Base-by-base conservation (phyloP, 2,888 invertebrate species). In the Drosophila mimetica region DNA sequence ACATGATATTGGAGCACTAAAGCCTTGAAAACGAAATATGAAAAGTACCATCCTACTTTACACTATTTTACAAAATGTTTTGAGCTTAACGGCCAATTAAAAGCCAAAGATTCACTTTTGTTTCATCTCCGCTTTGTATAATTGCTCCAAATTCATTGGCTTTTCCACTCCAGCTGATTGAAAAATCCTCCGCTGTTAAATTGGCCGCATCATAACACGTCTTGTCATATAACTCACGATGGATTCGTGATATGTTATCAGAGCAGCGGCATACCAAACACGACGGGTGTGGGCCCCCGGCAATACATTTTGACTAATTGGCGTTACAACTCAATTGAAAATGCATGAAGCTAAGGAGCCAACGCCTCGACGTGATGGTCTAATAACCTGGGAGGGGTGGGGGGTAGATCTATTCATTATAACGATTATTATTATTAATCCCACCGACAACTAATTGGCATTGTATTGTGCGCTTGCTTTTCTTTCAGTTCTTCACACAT, bases 401-500 rank as follows among this genome's bases (percentile, higher is more conserved):
- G 42, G 22, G n/a, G 34, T n/a, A n/a, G n/a, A n/a, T n/a, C 39
- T 22, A 30, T 48, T 48, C 41, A 69, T 48, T 57, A 41, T 18
- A 42, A 36, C 57, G 36, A 66, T 69, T 69, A 57, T 61, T 69
- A 57, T 60, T 34, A 66, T 47, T 69, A 55, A 55, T 67, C 58
- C 54, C 22, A 55, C 34, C 48, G 73, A 52, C 28, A 71, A 71
- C 76, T 83, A 87, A 83, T 87, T 77, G 71, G 72, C 86, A 59
- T 73, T 69, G 64, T 64, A 72, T 88, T 88, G 91, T 55, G 81
- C 95, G 13, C 50, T 67, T 63, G 42, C 57, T 36, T 65, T 42
- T 42, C 53, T 54, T 48, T 60, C 94, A 98, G 98, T 99, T 93
- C 95, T 98, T 93, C 98, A 98, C 93, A 99, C 98, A 90, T 98